Evolutionary conservation across 2,888 invertebrate genomes (phyloP).

Genomic region (Calameuta idolon): DNA sequence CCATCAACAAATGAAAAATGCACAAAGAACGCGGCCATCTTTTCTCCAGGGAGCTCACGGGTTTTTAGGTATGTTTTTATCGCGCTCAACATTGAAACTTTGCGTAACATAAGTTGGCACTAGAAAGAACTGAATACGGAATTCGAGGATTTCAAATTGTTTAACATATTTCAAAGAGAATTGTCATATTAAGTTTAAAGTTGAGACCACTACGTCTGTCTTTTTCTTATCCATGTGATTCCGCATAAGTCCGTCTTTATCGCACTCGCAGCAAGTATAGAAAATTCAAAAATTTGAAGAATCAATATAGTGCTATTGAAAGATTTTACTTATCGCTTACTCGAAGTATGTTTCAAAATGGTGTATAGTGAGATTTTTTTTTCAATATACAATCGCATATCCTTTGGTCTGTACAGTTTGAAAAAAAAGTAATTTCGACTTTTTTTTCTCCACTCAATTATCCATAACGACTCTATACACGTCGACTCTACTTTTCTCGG

Average conservation of each 20-base stretch:
- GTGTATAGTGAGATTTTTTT: too few species aligned
- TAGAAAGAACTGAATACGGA: too few species aligned
- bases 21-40: slow-evolving; percentile 17
- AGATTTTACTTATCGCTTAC: too few species aligned
- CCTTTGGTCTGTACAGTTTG: neutral
- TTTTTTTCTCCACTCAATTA: neutral
- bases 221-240: too few species aligned
- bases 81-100: neutral
- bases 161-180: too few species aligned
- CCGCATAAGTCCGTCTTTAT: too few species aligned
- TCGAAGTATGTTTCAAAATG: neutral
- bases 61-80: neutral
- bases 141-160: too few species aligned
- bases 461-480: neutral
- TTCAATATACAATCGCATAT: neutral
- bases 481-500: neutral
- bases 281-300: too few species aligned
- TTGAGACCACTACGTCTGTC: too few species aligned
- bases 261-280: too few species aligned
- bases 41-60: neutral
- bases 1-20: slow-evolving; percentile 23
- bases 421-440: neutral
- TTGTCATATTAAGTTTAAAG: too few species aligned
- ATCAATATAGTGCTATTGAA: too few species aligned
- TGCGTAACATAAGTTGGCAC: neutral